Evolutionary conservation across 2,113 vertebrate genomes (phyloP), one percentile per base, ranked within the genome.

Genomic region (Melanostigma gelatinosum): DNA sequence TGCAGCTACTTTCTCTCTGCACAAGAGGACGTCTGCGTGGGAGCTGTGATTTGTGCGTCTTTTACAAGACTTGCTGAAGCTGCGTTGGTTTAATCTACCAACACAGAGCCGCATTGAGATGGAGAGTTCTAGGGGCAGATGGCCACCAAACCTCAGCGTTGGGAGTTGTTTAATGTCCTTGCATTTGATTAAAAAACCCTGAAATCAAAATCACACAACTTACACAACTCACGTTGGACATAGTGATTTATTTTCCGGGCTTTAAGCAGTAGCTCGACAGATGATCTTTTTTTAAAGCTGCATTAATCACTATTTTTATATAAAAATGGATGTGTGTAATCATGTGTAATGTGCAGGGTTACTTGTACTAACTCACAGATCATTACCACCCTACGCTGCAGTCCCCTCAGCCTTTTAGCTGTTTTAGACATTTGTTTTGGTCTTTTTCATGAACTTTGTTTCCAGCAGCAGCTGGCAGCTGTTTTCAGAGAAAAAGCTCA

Each of bases 1-100:
- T 84, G 76, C 78, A 81, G 74, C 81, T 69, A 38, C 72, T 83
- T 18, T 76, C 46, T 55, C 46, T 58, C 42, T 57, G 66, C 44
- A 64, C 36, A 22, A 61, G 76, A 65, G 71, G 74, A 75, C 44
- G 61, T 64, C 50, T 73, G 67, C 74, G 74, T 65, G 69, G 72
- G 72, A 70, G 80, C 32, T 65, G 48, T 64, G 60, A 88, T 72
- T 58, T 27, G 20, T 61, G 68, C 10, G 16, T 72, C 75, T 80
- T 42, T 65, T 82, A 82, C 68, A 61, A 83, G 61, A 80, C 27
- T 22, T 50, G 44, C 62, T 8, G 46, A 75, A 63, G 72, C 55
- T 7, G 13, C 4, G 55, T 29, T 67, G 22, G 9, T 58, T 64
- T 64, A 54, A 50, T 40, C 44, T 52, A 64, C 3, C 10, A 50